A percentile compares a stretch with the other conserved stretches of the same genome.
Conservation (phyloP, 2,888 invertebrate species). For the Orgyia antiqua region DNA sequence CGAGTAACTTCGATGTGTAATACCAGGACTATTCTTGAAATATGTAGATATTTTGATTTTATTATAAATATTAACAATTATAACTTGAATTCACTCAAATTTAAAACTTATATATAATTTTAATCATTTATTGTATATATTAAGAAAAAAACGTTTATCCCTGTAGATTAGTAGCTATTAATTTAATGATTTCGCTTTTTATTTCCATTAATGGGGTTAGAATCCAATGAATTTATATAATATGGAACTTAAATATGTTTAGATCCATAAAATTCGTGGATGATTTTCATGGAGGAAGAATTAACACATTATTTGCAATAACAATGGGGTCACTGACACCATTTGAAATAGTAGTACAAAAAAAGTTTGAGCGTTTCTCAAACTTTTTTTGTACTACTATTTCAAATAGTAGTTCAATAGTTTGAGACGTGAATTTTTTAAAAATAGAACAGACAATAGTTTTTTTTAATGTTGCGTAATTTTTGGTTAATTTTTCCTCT, state of each 20-base stretch:
- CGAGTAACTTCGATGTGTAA: no score
- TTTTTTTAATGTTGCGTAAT: no score
- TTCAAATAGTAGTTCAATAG: no score
- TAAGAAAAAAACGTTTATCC: slow-evolving; percentile 25
- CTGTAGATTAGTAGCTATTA: slow-evolving; percentile 49
- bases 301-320: no score
- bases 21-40: no score
- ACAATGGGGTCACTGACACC: no score
- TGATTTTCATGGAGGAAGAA: slow-evolving; percentile 13
- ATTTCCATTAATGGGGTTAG: slow-evolving; percentile 28
- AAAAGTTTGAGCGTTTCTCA: neutral
- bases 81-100: slow-evolving; percentile 1
- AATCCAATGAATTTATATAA: slow-evolving; percentile 51
- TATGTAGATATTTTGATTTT: slow-evolving; percentile 8
- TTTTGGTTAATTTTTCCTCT: slow-evolving; percentile 3
- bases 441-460: no score
- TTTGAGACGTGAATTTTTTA: neutral
- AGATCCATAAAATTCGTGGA: slow-evolving; percentile 38
- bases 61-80: slow-evolving; percentile 2
- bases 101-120: slow-evolving; percentile 3
- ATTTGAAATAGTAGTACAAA: no score
- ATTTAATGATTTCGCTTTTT: slow-evolving; percentile 41
- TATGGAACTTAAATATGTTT: slow-evolving; percentile 65
- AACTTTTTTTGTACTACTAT: neutral
- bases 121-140: slow-evolving; percentile 52